Conservation (phyloP, 2,797 vertebrate genomes). For the Cuculus canorus region DNA sequence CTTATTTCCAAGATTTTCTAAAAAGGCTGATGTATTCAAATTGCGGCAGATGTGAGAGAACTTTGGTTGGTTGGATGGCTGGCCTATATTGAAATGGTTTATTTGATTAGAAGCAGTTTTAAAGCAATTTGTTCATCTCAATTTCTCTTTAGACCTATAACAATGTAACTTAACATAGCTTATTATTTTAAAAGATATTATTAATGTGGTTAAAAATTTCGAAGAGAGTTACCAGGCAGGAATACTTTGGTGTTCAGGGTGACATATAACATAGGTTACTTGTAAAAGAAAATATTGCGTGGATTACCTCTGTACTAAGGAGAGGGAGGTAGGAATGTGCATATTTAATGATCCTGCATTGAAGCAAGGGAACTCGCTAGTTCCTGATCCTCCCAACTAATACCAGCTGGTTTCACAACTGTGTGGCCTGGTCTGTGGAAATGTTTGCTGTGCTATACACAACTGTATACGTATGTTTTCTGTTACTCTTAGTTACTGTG, state of each 20-base stretch:
- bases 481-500: background rate
- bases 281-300: background rate
- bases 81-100: background rate
- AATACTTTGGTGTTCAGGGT: background rate
- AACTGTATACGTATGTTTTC: fast-evolving
- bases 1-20: background rate
- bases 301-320: background rate
- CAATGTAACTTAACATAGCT: background rate
- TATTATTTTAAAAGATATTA: background rate
- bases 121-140: background rate
- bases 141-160: background rate
- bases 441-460: background rate
- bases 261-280: background rate
- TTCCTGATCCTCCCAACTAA: background rate
- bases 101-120: background rate
- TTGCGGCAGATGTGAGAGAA: background rate
- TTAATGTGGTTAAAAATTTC: background rate
- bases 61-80: background rate
- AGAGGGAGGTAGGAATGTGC: background rate
- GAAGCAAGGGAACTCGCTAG: background rate
- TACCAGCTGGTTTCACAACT: background rate
- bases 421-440: background rate
- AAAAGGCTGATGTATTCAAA: background rate
- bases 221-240: background rate
- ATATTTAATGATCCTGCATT: background rate